These are phyloP conservation scores for Tryphoninae sp. DNA, from an alignment of 2,888 invertebrate species.

Conservation along the genomic window DNA sequence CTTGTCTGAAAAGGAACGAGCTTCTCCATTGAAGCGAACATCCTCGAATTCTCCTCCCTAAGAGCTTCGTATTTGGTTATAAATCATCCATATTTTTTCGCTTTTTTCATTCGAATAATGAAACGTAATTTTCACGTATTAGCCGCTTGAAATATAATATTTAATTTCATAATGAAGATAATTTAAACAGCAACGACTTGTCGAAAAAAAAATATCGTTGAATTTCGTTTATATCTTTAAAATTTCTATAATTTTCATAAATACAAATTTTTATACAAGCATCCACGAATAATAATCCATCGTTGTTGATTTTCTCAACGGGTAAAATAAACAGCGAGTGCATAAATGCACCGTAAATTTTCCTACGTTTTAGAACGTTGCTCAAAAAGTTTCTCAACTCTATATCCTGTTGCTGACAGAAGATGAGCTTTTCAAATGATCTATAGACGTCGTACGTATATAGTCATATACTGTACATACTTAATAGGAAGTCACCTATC, in stretches of 20 bases:
- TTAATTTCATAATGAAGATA: no score
- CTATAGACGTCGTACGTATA: slow-evolving; percentile 17
- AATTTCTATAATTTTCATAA: neutral
- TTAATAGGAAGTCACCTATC: slow-evolving; percentile 16
- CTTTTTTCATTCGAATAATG: no score
- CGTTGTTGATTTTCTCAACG: neutral
- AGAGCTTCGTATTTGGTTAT: neutral
- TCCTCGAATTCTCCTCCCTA: neutral
- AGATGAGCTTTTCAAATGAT: slow-evolving; percentile 39
- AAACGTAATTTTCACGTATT: no score
- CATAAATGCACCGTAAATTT: slow-evolving; percentile 9
- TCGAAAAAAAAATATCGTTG: neutral
- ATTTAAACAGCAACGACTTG: no score
- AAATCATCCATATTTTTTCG: neutral
- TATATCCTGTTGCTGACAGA: slow-evolving; percentile 18
- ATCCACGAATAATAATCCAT: neutral
- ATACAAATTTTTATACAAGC: neutral
- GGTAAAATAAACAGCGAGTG: neutral
- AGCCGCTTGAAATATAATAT: no score
- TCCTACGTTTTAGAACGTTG: slow-evolving; percentile 2
- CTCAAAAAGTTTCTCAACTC: slow-evolving; percentile 29
- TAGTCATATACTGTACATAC: slow-evolving; percentile 12
- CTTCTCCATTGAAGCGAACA: slow-evolving; percentile 5
- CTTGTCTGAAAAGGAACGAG: slow-evolving; percentile 14
- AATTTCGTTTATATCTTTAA: neutral